Percentiles rank a stretch among this genome's conserved stretches.
Evolutionary conservation across 2,113 vertebrate species (phyloP).

Genomic region (Actenoides lindsayi): DNA sequence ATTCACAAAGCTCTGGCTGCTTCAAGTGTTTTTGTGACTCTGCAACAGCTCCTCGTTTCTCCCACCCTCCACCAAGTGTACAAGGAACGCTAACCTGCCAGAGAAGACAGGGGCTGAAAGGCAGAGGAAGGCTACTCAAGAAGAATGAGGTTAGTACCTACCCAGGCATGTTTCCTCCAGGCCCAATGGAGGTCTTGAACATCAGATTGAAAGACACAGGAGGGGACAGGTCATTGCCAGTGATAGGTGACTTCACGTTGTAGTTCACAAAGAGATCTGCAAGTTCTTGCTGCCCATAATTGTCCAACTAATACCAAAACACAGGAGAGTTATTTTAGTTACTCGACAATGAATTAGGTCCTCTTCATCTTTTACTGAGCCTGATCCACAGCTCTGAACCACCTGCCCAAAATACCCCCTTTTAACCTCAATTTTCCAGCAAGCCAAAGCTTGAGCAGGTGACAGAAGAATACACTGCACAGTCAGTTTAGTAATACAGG

Average conservation of each 20-base stretch:
- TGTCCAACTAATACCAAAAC: conserved; percentile 86
- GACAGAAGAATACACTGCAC: not conserved
- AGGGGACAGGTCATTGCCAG: conserved; percentile 92
- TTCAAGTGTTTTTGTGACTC: not conserved
- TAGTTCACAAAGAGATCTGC: conserved; percentile 93
- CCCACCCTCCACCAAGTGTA: not conserved
- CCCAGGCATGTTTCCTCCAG: conserved; percentile 96
- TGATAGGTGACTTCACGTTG: conserved; percentile 92
- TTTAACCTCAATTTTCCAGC: not conserved
- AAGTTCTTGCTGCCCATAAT: conserved; percentile 91
- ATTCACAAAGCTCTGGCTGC: not conserved
- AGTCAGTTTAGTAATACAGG: not conserved
- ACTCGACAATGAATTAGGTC: not conserved
- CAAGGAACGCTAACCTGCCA: not conserved
- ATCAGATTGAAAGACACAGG: conserved; percentile 97
- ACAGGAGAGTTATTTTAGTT: not conserved
- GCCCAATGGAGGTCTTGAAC: conserved; percentile 98
- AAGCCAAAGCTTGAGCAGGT: not conserved
- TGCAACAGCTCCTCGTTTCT: not conserved
- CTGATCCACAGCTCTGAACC: not conserved
- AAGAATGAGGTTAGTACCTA: conserved; percentile 58
- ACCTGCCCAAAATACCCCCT: not conserved
- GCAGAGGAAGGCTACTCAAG: not conserved
- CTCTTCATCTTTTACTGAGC: not conserved
- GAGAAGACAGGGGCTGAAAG: not conserved